Evolutionary conservation across 2,113 vertebrate species (phyloP), one percentile per base, ranked within the genome.

Genomic region (Cephalopterus ornatus): DNA sequence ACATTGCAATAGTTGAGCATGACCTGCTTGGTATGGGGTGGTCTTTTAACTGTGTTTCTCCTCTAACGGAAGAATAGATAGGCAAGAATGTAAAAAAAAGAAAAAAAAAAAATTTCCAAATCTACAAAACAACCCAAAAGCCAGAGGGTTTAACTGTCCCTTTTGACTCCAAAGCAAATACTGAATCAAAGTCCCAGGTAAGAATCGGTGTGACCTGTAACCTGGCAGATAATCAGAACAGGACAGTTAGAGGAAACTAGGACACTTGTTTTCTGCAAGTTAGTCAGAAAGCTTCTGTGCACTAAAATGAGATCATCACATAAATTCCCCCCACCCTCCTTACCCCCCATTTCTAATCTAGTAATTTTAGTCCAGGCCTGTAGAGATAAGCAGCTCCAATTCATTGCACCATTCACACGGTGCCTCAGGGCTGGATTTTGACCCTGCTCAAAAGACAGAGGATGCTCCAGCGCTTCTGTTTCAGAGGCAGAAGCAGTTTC

Each of bases 351-450:
- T 97, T 96, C 84, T 92, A 79, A 84, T 92, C 72, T 67, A 88
- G 83, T 91, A 89, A 94, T 96, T 95, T 95, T 93, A 93, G 68
- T 83, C 76, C 2, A 42, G 85, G 90, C 75, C 77, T 96, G 95
- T 78, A 84, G 93, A 96, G 89, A 83, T 95, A 62, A 92, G 92
- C 79, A 91, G 88, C 91, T 77, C 59, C 63, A 81, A 42, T 97
- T 91, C n/a, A 6, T 76, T 75, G 79, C 92, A 87, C 85, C 84
- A 63, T 87, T 97, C 93, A 77, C 78, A 67, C 3, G 23, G 70
- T 91, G 88, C 93, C 90, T 81, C 74, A 94, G 86, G 96, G 92
- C 96, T 96, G 91, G 91, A 66, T 97, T 89, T 84, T 96, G 95
- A 96, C 94, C 95, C 92, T 78, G 41, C 93, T 96, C 56, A 68